Evolutionary conservation across 2,113 vertebrate genomes (phyloP), one percentile per base, ranked within the genome.

Genomic region (Coryphaenoides rupestris): DNA sequence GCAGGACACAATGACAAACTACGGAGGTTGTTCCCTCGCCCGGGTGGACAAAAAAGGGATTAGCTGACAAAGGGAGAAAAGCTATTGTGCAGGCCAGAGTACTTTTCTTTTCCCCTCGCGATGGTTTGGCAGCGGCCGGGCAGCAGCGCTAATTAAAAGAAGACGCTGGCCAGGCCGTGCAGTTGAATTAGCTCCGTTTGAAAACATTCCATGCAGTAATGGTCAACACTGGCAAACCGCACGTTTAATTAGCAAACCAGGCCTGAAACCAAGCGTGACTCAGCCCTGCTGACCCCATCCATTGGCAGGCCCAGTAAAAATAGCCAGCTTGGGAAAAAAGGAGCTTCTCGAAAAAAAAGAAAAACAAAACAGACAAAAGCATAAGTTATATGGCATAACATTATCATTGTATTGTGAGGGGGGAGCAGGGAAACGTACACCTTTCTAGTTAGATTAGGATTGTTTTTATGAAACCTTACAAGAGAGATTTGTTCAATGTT

Each of bases 231-330:
- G 87, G 84, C 77, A 81, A 76, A 85, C 86, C 88, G 73, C 86
- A 86, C 83, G 86, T 88, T 90, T 88, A 91, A 90, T 91, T 89
- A 91, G 83, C 86, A 85, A 87, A 88, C 86, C 89, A 88, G 87
- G 78, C 74, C 77, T 80, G 68, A 82, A 78, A 83, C 79, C 88
- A 79, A 87, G 78, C 79, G 77, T 90, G 89, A 90, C 87, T 89
- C 82, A 90, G 80, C 80, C 81, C 65, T 78, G 84, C 76, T 87
- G 86, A 88, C 88, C 85, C 85, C 68, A 77, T 84, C 78, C 83
- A 84, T 82, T 77, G 76, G 81, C 69, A 73, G 63, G 73, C 58
- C 73, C 67, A 68, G 84, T 84, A 89, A 89, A 91, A 91, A 91
- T 90, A 91, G 83, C 75, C 76, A 63, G 81, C 88, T 87, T 90